phyloP scores from a whole-genome alignment of 2,797 vertebrate species.

The Myotis daubentonii region DNA sequence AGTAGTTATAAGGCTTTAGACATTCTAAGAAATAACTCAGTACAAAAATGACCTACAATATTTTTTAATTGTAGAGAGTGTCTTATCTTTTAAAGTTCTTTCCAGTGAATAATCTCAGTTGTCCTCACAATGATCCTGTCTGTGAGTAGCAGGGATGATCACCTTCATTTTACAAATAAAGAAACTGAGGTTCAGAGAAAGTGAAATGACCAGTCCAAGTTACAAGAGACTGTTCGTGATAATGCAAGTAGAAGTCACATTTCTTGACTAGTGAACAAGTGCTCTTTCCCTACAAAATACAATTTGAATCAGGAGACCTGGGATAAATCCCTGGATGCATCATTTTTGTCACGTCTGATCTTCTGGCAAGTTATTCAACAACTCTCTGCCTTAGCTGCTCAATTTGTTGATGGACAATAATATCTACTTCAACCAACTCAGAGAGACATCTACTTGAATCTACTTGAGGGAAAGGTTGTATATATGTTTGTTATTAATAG shows the following conservation, averaged over 20 bases:
- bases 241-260: background rate
- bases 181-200: background rate
- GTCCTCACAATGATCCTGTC: background rate
- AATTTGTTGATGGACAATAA: background rate
- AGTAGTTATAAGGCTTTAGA: background rate
- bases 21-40: background rate
- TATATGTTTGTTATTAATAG: background rate
- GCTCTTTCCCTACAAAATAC: background rate
- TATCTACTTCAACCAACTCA: background rate
- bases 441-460: background rate
- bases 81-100: background rate
- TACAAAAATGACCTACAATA: background rate
- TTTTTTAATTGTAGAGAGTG: background rate
- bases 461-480: background rate
- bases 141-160: background rate
- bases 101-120: background rate
- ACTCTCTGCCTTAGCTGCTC: background rate
- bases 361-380: background rate
- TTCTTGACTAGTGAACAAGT: background rate
- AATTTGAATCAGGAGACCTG: background rate
- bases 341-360: background rate
- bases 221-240: background rate
- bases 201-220: background rate
- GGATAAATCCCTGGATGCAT: background rate
- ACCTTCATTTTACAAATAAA: background rate